phyloP scores from a whole-genome alignment of 2,113 vertebrate species.

The Poicephalus meyeri region DNA sequence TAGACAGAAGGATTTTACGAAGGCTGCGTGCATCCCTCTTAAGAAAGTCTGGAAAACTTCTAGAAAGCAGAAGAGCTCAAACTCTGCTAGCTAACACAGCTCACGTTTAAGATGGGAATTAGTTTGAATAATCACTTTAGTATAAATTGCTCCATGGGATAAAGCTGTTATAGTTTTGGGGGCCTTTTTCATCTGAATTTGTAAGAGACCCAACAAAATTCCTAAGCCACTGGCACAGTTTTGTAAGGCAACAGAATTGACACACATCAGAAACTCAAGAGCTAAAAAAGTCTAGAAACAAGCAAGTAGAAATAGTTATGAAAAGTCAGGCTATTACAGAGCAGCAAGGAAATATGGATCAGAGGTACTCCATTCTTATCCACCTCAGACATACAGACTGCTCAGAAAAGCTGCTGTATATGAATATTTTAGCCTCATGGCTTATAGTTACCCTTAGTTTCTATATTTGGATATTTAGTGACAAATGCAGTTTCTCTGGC shows the following conservation, averaged over 20 bases:
- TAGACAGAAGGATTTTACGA: slow-evolving; percentile 44
- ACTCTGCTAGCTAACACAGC: background rate
- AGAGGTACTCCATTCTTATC: slow-evolving; percentile 7
- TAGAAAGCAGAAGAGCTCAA: background rate
- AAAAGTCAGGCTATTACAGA: background rate
- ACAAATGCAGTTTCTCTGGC: slow-evolving; percentile 20
- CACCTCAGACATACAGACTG: background rate
- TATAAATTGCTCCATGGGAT: background rate
- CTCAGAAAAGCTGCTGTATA: background rate
- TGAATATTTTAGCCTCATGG: slow-evolving; percentile 2
- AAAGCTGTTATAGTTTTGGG: background rate
- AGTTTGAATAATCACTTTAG: background rate
- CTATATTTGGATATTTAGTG: slow-evolving; percentile 36
- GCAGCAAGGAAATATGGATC: background rate
- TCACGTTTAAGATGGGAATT: background rate
- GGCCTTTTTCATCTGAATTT: background rate
- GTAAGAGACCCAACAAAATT: background rate
- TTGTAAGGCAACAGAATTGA: background rate
- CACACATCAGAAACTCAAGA: background rate
- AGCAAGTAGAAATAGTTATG: background rate
- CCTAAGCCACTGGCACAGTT: background rate
- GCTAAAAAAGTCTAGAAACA: background rate
- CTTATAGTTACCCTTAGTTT: background rate
- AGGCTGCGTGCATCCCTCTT: background rate
- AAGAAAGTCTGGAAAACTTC: slow-evolving; percentile 8